Conservation (phyloP, 2,113 vertebrate genomes). For the Boulengeromyrus knoepffleri region DNA sequence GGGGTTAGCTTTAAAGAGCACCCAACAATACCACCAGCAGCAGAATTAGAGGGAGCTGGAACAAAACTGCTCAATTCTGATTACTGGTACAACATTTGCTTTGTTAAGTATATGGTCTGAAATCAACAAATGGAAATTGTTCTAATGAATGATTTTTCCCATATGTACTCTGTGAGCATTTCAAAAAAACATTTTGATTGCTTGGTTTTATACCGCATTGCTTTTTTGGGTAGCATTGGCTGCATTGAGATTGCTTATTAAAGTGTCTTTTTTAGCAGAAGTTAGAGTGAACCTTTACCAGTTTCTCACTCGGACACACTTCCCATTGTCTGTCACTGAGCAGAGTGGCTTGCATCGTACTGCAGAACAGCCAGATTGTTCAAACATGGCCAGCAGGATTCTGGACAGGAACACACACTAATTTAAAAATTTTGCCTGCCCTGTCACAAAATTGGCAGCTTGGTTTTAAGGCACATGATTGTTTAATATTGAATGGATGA, state of each 20-base stretch:
- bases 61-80: background rate
- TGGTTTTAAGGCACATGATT: background rate
- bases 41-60: background rate
- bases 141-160: background rate
- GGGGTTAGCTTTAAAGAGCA: background rate
- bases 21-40: background rate
- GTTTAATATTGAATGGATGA: background rate
- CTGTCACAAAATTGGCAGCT: background rate
- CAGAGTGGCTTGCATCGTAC: background rate
- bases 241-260: background rate
- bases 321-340: background rate
- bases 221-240: background rate
- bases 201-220: background rate
- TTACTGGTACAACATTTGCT: background rate
- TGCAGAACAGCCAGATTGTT: background rate
- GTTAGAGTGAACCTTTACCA: slow-evolving; percentile 26
- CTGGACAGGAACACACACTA: background rate
- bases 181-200: background rate
- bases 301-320: slow-evolving; percentile 8
- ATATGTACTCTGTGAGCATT: background rate
- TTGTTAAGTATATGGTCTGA: background rate
- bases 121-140: background rate
- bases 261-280: slow-evolving; percentile 31
- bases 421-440: background rate
- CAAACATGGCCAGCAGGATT: background rate